Base-by-base conservation (phyloP, 2,113 vertebrate species). In the Oncorhynchus kisutch region DNA sequence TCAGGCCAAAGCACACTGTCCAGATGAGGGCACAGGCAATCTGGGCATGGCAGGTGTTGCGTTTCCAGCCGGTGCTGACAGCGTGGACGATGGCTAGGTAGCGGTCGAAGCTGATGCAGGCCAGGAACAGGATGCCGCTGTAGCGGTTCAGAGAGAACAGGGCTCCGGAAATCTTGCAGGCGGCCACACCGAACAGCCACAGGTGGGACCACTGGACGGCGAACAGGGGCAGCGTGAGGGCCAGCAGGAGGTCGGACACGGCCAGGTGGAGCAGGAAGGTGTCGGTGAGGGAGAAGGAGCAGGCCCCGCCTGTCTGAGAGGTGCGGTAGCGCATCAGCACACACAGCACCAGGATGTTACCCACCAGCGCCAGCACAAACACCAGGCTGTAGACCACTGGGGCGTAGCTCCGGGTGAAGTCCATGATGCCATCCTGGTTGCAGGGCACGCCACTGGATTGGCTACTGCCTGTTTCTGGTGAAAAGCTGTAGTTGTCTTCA, bases 261-360 rank as follows among this genome's bases (percentile, higher is more conserved):
- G 96, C 95, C 87, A 97, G 83, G 88, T 97, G 95, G 29, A 97
- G 93, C 81, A 97, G 93, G 82, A 95, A 97, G 59, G 94, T 91
- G 67, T 97, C 96, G 0, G 93, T 94, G 77, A 96, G 87, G 1
- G 93, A 94, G 83, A 93, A 94, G 67, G 92, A 83, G 6, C 93
- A 90, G 13, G 82, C 78, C 5, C 88, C 77, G 1, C 91, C 57
- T 1, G 89, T 84, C 72, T 90, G 76, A 39, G 91, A 90, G 68
- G 54, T 88, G 3, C 90, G 81, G 82, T 94, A 93, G 66, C 92
- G 92, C 0, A 79, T 86, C 76, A 95, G 90, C 48, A 97, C 95
- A 3, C 92, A 87, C 73, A 96, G 79, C 69, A 97, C 96, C 66
- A 95, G 80, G 4, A 90, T 78, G 14, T 97, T 97, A 16, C 96